Base-by-base conservation (phyloP, 2,888 invertebrate species). In the Caenorhabditis japonica region DNA sequence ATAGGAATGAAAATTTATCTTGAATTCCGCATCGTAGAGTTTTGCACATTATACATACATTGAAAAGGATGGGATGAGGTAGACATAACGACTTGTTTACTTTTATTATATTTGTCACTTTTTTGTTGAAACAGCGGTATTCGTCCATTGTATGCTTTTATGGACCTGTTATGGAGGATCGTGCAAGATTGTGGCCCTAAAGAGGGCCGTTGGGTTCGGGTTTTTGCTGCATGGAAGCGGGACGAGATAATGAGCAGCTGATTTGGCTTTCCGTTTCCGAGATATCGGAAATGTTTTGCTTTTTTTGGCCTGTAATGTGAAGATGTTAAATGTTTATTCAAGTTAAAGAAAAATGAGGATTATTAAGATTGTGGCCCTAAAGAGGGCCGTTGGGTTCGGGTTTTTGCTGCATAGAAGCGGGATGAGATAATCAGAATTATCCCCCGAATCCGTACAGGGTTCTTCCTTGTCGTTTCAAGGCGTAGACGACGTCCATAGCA, bases 401-500 rank as follows among this genome's bases (percentile, higher is more conserved):
- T n/a, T n/a, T n/a, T n/a, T n/a, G n/a, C n/a, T n/a, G n/a, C n/a
- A n/a, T n/a, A n/a, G n/a, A n/a, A n/a, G n/a, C n/a, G n/a, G n/a
- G n/a, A n/a, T n/a, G n/a, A n/a, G n/a, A n/a, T n/a, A n/a, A 30
- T 30, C 30, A 30, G 30, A 68, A 59, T 77, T 75, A 77, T 73
- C 83, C 84, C 52, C 83, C 84, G 76, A 84, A 84, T 49, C 84
- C 84, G 80, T 84, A 84, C 61, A 84, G 81, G 44, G 84, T 84
- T 55, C 82, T 76, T 59, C 84, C 84, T 71, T 84, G 84, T 19
- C 84, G 79, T 61, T 85, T 79, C 72, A 85, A 80, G 59, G 84
- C 85, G 72, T 93, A 94, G 47, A 94, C 93, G 10, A 94, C 92
- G 82, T 94, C 93, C 93, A 94, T 93, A 13, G 93, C 93, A 0